These are phyloP conservation scores for Acrossocheilus wenchowensis DNA, from an alignment of 2,797 vertebrate species.

Conservation along the genomic window DNA sequence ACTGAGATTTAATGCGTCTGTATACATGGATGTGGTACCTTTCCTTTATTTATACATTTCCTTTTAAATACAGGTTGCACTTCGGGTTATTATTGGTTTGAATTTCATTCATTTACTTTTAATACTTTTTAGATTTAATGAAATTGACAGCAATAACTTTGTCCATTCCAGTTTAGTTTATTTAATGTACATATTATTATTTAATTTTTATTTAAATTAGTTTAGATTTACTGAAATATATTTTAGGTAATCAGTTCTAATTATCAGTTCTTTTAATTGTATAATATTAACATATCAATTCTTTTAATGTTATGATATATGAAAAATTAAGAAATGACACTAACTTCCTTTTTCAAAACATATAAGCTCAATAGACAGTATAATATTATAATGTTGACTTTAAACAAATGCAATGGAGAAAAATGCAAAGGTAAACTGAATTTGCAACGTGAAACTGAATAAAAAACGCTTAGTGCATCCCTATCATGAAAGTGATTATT, in stretches of 20 bases:
- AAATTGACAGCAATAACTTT: neutral
- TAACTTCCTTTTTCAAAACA: neutral
- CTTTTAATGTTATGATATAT: neutral
- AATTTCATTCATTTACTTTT: neutral
- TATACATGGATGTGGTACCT: neutral
- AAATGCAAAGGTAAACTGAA: neutral
- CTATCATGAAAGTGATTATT: neutral
- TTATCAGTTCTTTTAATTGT: neutral
- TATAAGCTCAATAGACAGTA: neutral
- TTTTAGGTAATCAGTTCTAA: neutral
- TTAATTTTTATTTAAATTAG: neutral
- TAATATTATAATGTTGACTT: neutral
- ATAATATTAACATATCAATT: neutral
- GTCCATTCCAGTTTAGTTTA: neutral
- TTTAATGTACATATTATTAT: neutral
- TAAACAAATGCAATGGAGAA: neutral
- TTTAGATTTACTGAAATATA: neutral
- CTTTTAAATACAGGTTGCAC: neutral
- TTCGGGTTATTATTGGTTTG: neutral
- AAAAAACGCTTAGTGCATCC: neutral
- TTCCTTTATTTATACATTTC: neutral
- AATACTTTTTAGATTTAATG: neutral
- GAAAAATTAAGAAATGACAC: neutral
- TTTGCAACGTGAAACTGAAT: neutral
- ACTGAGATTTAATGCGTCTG: neutral